Percentiles rank a stretch among this genome's conserved stretches.
Evolutionary conservation across 2,797 vertebrate genomes (phyloP).

Genomic region (Hydrolagus colliei): DNA sequence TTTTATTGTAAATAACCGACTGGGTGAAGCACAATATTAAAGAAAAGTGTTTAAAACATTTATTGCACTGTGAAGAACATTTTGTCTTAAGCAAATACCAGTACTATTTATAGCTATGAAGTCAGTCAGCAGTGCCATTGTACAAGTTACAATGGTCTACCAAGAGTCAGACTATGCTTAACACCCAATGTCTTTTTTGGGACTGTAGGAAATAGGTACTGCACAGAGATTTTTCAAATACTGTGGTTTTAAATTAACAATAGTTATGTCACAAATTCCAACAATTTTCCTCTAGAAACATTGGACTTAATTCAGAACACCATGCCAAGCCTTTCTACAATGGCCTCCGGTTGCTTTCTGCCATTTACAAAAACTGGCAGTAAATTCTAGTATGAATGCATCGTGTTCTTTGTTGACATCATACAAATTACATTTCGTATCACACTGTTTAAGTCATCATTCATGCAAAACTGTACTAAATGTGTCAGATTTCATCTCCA

Average conservation of each 20-base stretch:
- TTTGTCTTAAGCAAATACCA: background rate
- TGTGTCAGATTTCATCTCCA: conserved; percentile 19
- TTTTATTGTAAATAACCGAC: too few species aligned
- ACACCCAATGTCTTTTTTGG: background rate
- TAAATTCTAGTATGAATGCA: background rate
- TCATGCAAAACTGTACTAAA: background rate
- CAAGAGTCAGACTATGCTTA: conserved; percentile 12
- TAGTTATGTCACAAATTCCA: conserved; percentile 10
- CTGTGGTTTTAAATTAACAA: background rate
- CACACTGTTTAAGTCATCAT: conserved; percentile 25
- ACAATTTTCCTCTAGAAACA: background rate
- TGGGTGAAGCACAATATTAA: too few species aligned
- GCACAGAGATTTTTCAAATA: background rate
- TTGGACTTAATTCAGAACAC: conserved; percentile 21
- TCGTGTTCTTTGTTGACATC: conserved; percentile 18
- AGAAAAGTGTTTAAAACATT: too few species aligned
- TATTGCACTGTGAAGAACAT: background rate
- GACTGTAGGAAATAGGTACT: background rate
- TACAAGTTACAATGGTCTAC: background rate
- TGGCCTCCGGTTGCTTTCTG: conserved; percentile 6
- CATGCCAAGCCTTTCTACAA: conserved; percentile 18
- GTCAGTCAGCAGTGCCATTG: background rate
- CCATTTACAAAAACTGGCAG: background rate
- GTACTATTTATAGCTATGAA: too few species aligned
- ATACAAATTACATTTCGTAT: conserved; percentile 8